Evolutionary conservation across 1,140 invertebrate genomes (phyloP).

Genomic region (Orius laevigatus): DNA sequence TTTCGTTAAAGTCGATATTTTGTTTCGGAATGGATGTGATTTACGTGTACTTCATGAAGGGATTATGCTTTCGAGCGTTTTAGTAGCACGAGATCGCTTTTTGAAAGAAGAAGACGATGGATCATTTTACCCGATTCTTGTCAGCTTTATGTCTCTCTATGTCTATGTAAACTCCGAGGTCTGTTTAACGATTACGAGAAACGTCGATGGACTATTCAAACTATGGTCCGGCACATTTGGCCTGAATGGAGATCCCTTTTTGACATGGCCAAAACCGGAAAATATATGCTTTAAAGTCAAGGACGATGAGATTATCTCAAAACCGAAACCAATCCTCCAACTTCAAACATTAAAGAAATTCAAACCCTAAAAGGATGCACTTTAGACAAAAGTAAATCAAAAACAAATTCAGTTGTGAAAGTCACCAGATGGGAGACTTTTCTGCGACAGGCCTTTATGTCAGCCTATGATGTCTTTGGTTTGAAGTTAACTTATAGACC

Average conservation of each 20-base stretch:
- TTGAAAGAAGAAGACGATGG: conserved; percentile 48
- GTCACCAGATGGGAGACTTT: no score
- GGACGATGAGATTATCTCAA: conserved; percentile 30
- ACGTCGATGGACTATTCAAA: conserved; percentile 18
- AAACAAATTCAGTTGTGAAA: conserved; percentile 27
- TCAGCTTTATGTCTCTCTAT: conserved; percentile 32
- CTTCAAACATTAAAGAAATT: conserved; percentile 25
- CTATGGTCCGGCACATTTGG: conserved; percentile 18
- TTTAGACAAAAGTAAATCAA: conserved; percentile 24
- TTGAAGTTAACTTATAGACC: conserved; percentile 25
- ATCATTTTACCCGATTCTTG: conserved; percentile 29
- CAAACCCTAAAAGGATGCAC: conserved; percentile 15
- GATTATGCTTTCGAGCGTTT: conserved; percentile 87
- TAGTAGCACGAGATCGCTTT: conserved; percentile 81
- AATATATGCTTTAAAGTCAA: conserved; percentile 24
- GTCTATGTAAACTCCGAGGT: conserved; percentile 50
- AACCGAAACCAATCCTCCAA: conserved; percentile 25
- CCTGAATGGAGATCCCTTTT: conserved; percentile 10
- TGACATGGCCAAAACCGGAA: conserved; percentile 25
- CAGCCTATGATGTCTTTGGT: conserved; percentile 48
- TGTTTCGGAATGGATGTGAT: conserved; percentile 99
- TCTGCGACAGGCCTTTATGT: conserved; percentile 39
- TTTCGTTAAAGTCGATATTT: conserved; percentile 88
- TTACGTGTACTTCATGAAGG: conserved; percentile 97
- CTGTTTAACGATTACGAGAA: conserved; percentile 47